A percentile compares a stretch with the other conserved stretches of the same genome.
These are phyloP conservation scores for Tanytarsus gracilentus DNA, from an alignment of 2,888 invertebrate genomes.

Conservation along the genomic window DNA sequence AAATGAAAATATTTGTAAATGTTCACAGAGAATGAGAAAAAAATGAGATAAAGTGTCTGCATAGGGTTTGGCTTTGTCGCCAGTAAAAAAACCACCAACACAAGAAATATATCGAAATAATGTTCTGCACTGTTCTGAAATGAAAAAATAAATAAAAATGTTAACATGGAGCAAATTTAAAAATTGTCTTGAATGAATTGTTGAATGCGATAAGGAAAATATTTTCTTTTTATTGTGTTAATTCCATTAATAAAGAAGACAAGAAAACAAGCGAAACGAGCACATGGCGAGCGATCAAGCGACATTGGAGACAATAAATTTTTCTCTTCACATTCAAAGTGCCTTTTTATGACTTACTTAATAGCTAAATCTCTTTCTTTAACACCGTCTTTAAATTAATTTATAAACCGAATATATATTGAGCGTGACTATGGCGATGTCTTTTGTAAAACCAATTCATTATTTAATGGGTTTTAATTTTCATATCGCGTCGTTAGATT, in stretches of 20 bases:
- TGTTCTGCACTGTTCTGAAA: too few species aligned
- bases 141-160: background rate
- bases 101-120: too few species aligned
- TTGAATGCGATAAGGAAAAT: slow-evolving; percentile 24
- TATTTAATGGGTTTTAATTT: slow-evolving; percentile 13
- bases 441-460: slow-evolving; percentile 27
- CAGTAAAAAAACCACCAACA: too few species aligned
- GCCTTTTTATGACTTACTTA: slow-evolving; percentile 26
- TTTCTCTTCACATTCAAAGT: slow-evolving; percentile 5
- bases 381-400: slow-evolving; percentile 23
- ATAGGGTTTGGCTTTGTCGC: background rate
- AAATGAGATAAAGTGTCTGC: background rate
- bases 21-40: background rate
- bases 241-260: slow-evolving; percentile 26
- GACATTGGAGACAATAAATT: slow-evolving; percentile 23
- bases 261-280: slow-evolving; percentile 15
- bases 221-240: slow-evolving; percentile 24
- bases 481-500: background rate
- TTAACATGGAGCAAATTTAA: background rate
- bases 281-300: slow-evolving; percentile 13
- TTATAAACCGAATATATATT: slow-evolving; percentile 18
- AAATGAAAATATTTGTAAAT: background rate
- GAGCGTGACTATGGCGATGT: slow-evolving; percentile 8
- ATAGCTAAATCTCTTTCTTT: slow-evolving; percentile 1
- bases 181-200: slow-evolving; percentile 21